These are phyloP conservation scores for Chaetoderma sp. DNA, from an alignment of 2,888 invertebrate species.

Conservation along the genomic window DNA sequence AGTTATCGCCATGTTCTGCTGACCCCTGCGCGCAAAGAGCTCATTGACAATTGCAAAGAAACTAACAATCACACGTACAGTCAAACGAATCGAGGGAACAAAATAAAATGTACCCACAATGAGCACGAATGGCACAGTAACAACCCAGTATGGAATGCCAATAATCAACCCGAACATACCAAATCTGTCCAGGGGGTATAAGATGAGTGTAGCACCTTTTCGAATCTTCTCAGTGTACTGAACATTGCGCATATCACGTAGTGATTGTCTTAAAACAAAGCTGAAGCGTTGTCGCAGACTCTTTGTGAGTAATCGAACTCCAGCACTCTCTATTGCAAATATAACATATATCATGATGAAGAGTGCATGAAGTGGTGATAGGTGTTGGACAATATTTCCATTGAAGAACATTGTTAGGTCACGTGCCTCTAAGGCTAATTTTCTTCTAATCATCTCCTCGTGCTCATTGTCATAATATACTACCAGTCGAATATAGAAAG, in stretches of 20 bases:
- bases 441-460: background rate
- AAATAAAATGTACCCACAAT: background rate
- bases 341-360: background rate
- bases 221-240: background rate
- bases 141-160: constrained; percentile 4
- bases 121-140: background rate
- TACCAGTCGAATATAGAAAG: constrained; percentile 5
- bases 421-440: background rate
- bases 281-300: background rate
- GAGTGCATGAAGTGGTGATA: background rate
- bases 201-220: background rate
- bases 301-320: background rate
- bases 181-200: constrained; percentile 4
- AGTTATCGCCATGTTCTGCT: background rate
- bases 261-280: background rate
- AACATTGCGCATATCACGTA: background rate
- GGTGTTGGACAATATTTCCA: constrained; percentile 1
- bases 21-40: background rate
- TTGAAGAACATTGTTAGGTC: background rate
- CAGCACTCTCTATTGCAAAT: background rate
- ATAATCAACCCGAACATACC: constrained; percentile 1
- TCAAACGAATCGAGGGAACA: background rate
- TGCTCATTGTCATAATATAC: background rate
- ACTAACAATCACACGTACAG: background rate
- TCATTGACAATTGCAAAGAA: constrained; percentile 1